These are phyloP conservation scores for Cherax destructor DNA, from an alignment of 1,140 invertebrate species.

Conservation along the genomic window DNA sequence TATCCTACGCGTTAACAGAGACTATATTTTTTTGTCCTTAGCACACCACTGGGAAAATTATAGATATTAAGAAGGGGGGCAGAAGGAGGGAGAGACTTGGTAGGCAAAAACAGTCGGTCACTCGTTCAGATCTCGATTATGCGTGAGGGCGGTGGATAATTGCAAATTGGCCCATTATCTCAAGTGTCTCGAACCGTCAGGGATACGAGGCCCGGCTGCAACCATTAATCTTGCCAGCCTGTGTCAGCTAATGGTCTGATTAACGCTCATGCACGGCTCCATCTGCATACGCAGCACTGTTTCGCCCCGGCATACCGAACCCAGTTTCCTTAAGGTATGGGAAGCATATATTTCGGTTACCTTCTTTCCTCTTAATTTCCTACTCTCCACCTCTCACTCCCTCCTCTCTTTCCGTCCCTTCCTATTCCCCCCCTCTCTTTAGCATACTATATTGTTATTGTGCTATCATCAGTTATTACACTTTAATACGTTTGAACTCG, in stretches of 20 bases:
- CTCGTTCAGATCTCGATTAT: conserved; percentile 53
- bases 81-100: neutral
- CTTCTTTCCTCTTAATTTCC: too few relatives aligned
- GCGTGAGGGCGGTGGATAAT: conserved; percentile 55
- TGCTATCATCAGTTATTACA: too few relatives aligned
- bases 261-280: neutral
- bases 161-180: conserved; percentile 60
- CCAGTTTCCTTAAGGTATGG: neutral
- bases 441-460: too few relatives aligned
- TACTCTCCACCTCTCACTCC: too few relatives aligned
- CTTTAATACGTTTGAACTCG: too few relatives aligned
- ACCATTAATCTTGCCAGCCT: conserved; percentile 43
- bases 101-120: conserved; percentile 43
- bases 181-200: conserved; percentile 46
- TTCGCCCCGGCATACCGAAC: neutral
- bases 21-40: conserved; percentile 52
- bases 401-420: too few relatives aligned
- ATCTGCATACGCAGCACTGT: neutral
- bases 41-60: conserved; percentile 52
- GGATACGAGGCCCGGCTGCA: conserved; percentile 20
- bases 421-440: too few relatives aligned
- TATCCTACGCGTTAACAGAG: conserved; percentile 48
- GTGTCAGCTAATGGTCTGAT: conserved; percentile 15
- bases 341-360: neutral
- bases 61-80: conserved; percentile 27